Evolutionary conservation across 2,113 vertebrate genomes (phyloP).

Genomic region (Regulus satrapa): DNA sequence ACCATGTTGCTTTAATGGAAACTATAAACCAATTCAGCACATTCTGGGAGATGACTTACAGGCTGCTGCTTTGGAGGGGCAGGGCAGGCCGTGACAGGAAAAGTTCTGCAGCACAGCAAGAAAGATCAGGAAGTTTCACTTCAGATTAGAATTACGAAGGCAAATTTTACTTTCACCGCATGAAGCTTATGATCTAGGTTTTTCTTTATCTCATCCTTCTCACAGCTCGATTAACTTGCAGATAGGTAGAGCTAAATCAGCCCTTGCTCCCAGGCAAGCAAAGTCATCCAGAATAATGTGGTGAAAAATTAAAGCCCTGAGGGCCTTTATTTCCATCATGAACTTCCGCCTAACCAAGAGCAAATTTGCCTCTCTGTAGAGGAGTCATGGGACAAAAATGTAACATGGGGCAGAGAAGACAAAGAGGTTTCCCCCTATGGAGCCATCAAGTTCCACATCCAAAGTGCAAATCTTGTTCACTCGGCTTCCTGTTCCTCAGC

Average conservation of each 20-base stretch:
- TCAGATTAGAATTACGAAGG: not conserved
- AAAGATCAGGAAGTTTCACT: conserved; percentile 11
- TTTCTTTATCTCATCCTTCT: not conserved
- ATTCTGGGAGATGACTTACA: conserved; percentile 47
- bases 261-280: not conserved
- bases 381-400: not conserved
- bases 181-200: not conserved
- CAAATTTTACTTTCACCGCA: not conserved
- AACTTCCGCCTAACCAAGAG: not conserved
- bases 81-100: conserved; percentile 69
- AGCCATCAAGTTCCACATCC: not conserved
- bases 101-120: not conserved
- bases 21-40: conserved; percentile 4
- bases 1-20: not conserved
- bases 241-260: not conserved
- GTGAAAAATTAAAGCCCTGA: not conserved
- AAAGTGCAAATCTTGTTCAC: not conserved
- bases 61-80: conserved; percentile 39
- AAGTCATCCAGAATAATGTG: not conserved
- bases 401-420: not conserved
- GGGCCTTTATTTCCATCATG: not conserved
- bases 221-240: not conserved
- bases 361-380: not conserved
- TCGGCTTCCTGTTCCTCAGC: not conserved
- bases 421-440: not conserved